Percentiles rank a stretch among this genome's conserved stretches.
Evolutionary conservation across 2,113 vertebrate species (phyloP).

Genomic region (human (Homo sapiens)): DNA sequence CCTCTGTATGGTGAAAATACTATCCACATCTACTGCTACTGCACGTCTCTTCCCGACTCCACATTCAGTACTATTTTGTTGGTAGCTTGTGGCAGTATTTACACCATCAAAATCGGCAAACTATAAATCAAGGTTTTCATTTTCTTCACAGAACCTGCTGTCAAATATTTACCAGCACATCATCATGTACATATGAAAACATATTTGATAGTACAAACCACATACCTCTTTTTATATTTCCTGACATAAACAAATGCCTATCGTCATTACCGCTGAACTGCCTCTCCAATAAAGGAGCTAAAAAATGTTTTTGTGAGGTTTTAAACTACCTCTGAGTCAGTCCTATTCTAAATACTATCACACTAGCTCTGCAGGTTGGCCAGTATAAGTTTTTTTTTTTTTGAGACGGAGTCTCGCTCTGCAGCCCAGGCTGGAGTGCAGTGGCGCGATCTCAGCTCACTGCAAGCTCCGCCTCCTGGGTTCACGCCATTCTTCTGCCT

Average conservation of each 20-base stretch:
- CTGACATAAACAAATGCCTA: neutral
- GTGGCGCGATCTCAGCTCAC: too few relatives aligned
- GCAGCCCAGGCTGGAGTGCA: too few relatives aligned
- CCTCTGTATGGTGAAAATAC: neutral
- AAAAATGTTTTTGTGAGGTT: slow-evolving; percentile 38
- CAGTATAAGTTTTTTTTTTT: neutral
- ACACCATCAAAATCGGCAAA: neutral
- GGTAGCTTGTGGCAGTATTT: neutral
- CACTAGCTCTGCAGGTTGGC: neutral
- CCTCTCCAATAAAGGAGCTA: slow-evolving; percentile 37
- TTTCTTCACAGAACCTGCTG: slow-evolving; percentile 29
- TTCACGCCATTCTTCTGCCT: too few relatives aligned
- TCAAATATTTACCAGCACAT: neutral
- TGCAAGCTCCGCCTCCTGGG: too few relatives aligned
- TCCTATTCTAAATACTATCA: neutral
- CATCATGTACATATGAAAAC: slow-evolving; percentile 5
- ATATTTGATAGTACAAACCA: neutral
- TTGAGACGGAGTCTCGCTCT: too few relatives aligned
- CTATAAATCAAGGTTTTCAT: neutral
- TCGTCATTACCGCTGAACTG: slow-evolving; percentile 23
- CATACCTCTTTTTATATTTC: neutral
- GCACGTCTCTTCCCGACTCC: neutral
- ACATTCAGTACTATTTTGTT: neutral
- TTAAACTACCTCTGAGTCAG: slow-evolving; percentile 54
- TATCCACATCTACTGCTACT: neutral